A percentile compares a stretch with the other conserved stretches of the same genome.
These are phyloP conservation scores for Serilophus lunatus DNA, from an alignment of 2,113 vertebrate genomes.

Conservation along the genomic window DNA sequence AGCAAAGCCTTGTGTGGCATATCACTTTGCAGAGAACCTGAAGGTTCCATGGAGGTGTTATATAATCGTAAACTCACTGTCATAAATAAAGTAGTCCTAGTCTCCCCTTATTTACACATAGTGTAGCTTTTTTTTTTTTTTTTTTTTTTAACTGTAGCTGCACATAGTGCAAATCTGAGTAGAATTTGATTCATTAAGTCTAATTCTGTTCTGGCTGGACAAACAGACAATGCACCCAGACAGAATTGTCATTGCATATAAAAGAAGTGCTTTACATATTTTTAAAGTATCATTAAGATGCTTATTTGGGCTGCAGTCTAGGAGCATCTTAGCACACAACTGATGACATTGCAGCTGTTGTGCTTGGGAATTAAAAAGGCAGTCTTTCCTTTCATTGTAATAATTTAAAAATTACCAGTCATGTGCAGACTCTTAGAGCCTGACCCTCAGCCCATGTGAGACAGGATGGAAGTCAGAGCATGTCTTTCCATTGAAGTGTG, in stretches of 20 bases:
- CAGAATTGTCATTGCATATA: conserved; percentile 27
- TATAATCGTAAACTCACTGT: background rate
- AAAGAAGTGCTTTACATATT: conserved; percentile 46
- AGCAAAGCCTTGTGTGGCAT: background rate
- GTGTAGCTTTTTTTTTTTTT: background rate
- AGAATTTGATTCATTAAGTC: background rate
- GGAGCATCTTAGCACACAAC: conserved; percentile 39
- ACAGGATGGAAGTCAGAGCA: background rate
- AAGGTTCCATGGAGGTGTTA: background rate
- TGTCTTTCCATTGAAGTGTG: background rate
- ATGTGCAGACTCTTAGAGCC: background rate
- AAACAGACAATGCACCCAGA: conserved; percentile 20
- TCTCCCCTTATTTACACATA: background rate
- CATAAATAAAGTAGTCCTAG: background rate
- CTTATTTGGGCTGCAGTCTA: conserved; percentile 46
- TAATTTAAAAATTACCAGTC: conserved; percentile 51
- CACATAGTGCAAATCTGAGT: background rate
- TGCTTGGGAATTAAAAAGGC: conserved; percentile 39
- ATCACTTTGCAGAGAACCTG: background rate
- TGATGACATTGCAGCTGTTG: conserved; percentile 58
- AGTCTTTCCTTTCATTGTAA: conserved; percentile 60
- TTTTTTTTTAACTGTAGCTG: background rate
- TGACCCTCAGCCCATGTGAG: background rate
- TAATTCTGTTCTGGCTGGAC: conserved; percentile 54
- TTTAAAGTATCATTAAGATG: conserved; percentile 41